phyloP scores from a whole-genome alignment of 2,888 invertebrate species.

The Globia sparganii region DNA sequence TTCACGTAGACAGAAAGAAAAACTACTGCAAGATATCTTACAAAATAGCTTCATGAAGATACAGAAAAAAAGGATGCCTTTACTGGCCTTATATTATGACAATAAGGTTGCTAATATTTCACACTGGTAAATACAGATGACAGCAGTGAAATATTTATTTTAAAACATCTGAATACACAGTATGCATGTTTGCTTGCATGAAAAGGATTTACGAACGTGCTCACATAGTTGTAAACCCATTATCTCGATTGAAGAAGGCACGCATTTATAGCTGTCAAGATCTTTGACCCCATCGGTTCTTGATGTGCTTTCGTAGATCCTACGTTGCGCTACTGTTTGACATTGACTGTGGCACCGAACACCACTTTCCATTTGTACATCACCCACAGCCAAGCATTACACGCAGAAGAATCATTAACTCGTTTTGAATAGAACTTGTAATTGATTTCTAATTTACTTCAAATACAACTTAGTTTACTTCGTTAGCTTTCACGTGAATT shows the following conservation, averaged over 20 bases:
- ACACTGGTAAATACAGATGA: too few relatives aligned
- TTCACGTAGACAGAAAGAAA: not conserved
- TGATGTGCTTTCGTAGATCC: not conserved
- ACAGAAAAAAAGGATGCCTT: not conserved
- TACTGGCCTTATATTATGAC: too few relatives aligned
- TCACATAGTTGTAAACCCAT: not conserved
- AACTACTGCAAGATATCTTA: not conserved
- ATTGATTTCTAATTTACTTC: slow-evolving; percentile 64
- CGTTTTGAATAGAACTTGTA: slow-evolving; percentile 55
- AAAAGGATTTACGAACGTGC: not conserved
- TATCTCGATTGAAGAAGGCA: not conserved
- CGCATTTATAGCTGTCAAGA: not conserved
- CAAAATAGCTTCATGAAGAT: not conserved
- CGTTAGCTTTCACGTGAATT: slow-evolving; percentile 40
- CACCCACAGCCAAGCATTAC: slow-evolving; percentile 28
- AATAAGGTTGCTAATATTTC: too few relatives aligned
- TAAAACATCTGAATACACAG: not conserved
- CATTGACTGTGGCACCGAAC: slow-evolving; percentile 8
- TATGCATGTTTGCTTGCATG: not conserved
- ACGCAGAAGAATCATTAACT: slow-evolving; percentile 53
- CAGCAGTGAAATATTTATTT: not conserved
- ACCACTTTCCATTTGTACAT: slow-evolving; percentile 57
- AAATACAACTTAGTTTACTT: slow-evolving; percentile 44
- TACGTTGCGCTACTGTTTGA: slow-evolving; percentile 23
- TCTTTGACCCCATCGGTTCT: not conserved